Percentiles rank a stretch among this genome's conserved stretches.
Conservation (phyloP, 1,140 invertebrate species). For the Gonioctena quinquepunctata region DNA sequence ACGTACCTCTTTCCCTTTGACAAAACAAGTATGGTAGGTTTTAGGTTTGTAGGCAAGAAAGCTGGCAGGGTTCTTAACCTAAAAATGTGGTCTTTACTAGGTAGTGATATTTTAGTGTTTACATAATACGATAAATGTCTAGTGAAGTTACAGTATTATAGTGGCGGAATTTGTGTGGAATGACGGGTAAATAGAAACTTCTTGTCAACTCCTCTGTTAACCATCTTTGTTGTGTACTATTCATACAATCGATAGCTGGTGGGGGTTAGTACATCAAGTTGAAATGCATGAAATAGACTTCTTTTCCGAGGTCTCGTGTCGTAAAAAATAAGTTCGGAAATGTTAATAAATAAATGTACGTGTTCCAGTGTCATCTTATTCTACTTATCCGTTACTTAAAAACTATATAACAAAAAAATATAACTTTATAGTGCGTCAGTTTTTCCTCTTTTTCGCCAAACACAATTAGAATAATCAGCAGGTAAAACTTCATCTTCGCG, state of each 20-base stretch:
- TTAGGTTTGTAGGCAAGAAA: not conserved
- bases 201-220: conserved; percentile 7
- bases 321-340: conserved; percentile 12
- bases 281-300: conserved; percentile 7
- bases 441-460: not conserved
- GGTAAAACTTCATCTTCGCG: not conserved
- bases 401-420: not conserved
- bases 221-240: conserved; percentile 22
- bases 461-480: not conserved
- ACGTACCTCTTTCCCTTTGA: conserved; percentile 21
- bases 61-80: conserved; percentile 13
- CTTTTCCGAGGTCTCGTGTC: conserved; percentile 5
- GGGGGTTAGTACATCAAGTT: conserved; percentile 11
- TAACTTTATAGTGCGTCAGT: not conserved
- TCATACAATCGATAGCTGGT: conserved; percentile 19
- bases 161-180: too few relatives aligned
- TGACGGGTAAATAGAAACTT: not conserved
- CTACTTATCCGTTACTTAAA: conserved; percentile 11
- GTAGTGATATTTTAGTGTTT: not conserved
- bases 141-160: too few relatives aligned
- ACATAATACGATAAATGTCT: not conserved
- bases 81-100: not conserved
- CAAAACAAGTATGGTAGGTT: conserved; percentile 13
- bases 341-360: conserved; percentile 2
- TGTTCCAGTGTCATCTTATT: conserved; percentile 3